Conservation (phyloP, 2,797 vertebrate genomes). For the Hapalemur alaotrensis region DNA sequence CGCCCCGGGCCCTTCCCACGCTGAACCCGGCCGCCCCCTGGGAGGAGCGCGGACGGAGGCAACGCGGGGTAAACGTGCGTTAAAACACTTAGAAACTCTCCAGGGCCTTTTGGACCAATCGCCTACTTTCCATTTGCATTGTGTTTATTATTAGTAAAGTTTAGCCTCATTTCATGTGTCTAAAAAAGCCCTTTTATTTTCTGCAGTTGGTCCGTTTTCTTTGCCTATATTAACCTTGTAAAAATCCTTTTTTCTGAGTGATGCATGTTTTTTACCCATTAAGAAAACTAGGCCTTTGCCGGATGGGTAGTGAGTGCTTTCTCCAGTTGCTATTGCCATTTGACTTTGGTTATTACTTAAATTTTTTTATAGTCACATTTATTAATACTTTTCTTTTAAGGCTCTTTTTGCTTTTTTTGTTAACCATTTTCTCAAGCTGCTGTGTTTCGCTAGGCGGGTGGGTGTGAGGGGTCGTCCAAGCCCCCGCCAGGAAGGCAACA, state of each 20-base stretch:
- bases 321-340: not conserved
- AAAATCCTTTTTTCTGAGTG: not conserved
- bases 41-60: not conserved
- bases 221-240: not conserved
- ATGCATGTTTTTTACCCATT: no score
- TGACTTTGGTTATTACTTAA: not conserved
- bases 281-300: not conserved
- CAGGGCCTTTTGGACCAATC: not conserved
- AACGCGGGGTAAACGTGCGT: slow-evolving; percentile 72
- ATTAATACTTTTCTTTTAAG: not conserved
- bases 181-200: not conserved
- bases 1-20: not conserved
- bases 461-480: no score
- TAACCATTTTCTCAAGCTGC: not conserved
- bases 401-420: not conserved
- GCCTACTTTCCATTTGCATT: not conserved
- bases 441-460: not conserved
- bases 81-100: not conserved
- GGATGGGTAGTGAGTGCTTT: not conserved
- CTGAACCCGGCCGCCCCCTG: not conserved
- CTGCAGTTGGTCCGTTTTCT: not conserved
- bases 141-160: not conserved
- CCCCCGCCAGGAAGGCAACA: not conserved
- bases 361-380: rapidly evolving
- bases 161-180: no score